Evolutionary conservation across 2,797 vertebrate species (phyloP).

Genomic region (Oryzias sinensis): DNA sequence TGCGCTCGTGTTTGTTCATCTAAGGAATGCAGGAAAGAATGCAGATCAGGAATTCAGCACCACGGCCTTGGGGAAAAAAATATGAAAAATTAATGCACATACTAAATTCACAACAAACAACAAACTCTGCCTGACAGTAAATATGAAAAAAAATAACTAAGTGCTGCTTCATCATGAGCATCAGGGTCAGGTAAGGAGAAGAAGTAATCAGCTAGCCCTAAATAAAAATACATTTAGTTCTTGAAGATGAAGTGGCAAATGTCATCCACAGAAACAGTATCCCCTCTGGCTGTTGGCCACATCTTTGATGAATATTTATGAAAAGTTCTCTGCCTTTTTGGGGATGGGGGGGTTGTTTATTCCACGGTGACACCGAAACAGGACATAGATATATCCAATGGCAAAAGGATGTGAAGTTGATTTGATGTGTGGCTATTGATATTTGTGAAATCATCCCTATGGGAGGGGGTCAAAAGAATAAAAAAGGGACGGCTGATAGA

Average conservation of each 20-base stretch:
- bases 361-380: constrained; percentile 6
- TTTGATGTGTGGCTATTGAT: constrained; percentile 10
- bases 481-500: constrained; percentile 33
- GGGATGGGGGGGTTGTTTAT: constrained; percentile 20
- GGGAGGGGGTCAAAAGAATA: constrained; percentile 7
- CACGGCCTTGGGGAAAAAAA: no score
- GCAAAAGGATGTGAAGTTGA: constrained; percentile 16
- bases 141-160: not conserved
- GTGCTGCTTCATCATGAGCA: constrained; percentile 20
- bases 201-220: constrained; percentile 3
- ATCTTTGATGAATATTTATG: constrained; percentile 69
- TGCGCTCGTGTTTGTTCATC: no score
- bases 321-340: constrained; percentile 19
- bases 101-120: no score
- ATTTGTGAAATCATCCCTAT: constrained; percentile 17
- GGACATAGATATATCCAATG: constrained; percentile 20
- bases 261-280: constrained; percentile 37
- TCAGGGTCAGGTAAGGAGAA: not conserved
- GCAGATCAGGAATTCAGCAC: no score
- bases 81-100: no score
- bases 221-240: constrained; percentile 30
- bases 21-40: no score
- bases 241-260: constrained; percentile 50
- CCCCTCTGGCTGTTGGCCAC: constrained; percentile 26
- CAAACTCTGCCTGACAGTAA: no score